A percentile compares a stretch with the other conserved stretches of the same genome.
Evolutionary conservation across 2,797 vertebrate species (phyloP).

Genomic region (Parotocinclus haroldoi): DNA sequence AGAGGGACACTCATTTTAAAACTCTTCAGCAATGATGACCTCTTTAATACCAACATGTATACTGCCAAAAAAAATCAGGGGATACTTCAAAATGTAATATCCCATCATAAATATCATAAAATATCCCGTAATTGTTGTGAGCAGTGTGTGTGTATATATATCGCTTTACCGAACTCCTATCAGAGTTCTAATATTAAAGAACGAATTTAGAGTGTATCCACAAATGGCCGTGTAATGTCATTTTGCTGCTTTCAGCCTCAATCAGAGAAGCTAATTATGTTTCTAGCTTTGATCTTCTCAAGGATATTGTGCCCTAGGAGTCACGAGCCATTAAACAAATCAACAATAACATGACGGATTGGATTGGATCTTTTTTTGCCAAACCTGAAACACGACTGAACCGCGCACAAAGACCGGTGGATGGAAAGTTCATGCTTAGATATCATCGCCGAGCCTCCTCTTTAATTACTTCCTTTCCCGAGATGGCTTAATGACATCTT

Average conservation of each 20-base stretch:
- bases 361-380: background rate
- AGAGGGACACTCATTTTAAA: background rate
- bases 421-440: background rate
- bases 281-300: constrained; percentile 7
- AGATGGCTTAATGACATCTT: constrained; percentile 25
- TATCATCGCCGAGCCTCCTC: background rate
- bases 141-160: too few relatives aligned
- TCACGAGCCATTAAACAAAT: constrained; percentile 12
- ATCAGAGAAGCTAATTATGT: constrained; percentile 11
- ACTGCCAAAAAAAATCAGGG: too few relatives aligned
- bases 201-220: background rate
- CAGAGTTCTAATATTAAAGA: background rate
- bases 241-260: constrained; percentile 24
- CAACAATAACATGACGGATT: background rate
- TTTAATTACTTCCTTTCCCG: constrained; percentile 32
- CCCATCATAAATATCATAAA: too few relatives aligned
- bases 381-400: too few relatives aligned
- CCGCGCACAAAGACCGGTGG: background rate
- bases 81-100: too few relatives aligned
- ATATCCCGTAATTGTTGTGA: too few relatives aligned
- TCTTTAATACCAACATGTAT: constrained; percentile 3
- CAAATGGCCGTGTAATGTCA: constrained; percentile 31
- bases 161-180: constrained; percentile 8
- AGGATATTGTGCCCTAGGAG: background rate
- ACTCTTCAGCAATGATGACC: background rate